Conservation (phyloP, 2,888 invertebrate species). For the Clepsis dumicolana region DNA sequence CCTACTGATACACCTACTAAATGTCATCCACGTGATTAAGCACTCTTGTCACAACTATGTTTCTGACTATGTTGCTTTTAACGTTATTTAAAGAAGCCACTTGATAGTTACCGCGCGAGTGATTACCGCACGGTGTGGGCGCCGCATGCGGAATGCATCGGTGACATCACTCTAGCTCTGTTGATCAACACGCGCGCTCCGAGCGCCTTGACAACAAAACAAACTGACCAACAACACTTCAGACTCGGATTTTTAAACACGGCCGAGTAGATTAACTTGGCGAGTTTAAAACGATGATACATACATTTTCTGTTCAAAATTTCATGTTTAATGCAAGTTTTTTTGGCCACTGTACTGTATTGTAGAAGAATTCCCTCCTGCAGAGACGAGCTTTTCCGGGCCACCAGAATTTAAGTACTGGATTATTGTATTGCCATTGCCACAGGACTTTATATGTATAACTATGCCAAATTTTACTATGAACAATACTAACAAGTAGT, state of each 20-base stretch:
- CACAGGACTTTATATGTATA: too few species aligned
- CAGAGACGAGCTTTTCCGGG: too few species aligned
- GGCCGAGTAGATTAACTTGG: not conserved
- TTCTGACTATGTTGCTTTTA: not conserved
- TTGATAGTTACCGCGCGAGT: not conserved
- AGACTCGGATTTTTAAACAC: not conserved
- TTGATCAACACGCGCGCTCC: constrained; percentile 25
- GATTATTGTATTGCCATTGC: too few species aligned
- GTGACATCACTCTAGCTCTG: constrained; percentile 33
- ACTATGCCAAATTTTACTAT: too few species aligned
- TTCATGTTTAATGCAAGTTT: too few species aligned
- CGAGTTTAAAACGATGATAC: not conserved
- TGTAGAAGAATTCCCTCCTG: too few species aligned
- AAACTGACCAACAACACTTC: not conserved
- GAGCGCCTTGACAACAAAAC: constrained; percentile 8
- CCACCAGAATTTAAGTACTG: too few species aligned
- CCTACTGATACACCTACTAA: not conserved
- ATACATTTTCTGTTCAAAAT: too few species aligned
- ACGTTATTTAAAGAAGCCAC: not conserved
- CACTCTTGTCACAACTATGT: not conserved
- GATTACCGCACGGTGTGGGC: constrained; percentile 4
- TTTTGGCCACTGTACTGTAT: too few species aligned
- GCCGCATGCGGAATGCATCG: constrained; percentile 25
- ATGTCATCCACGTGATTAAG: not conserved
- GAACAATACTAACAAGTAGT: too few species aligned